Base-by-base conservation (phyloP, 2,797 vertebrate genomes). In the Naso thynnoides region DNA sequence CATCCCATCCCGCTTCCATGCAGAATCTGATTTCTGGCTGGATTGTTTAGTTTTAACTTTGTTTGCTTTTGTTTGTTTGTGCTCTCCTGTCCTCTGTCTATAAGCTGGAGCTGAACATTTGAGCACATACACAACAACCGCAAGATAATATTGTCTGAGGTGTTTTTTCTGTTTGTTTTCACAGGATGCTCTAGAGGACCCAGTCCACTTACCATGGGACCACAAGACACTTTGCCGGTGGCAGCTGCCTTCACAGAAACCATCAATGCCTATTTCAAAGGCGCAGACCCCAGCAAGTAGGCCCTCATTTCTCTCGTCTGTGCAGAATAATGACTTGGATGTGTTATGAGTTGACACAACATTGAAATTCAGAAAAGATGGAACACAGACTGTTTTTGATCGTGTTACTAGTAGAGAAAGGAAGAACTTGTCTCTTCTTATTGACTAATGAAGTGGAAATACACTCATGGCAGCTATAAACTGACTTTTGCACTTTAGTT, bases 171-270 rank as follows among this genome's bases (percentile, higher is more conserved):
- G 26, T 79, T n/a, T 78, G 29, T 79, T 81, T 60, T 45, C 23
- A 58, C 48, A 99, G 98, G 96, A 61, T 98, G 97, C 5, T 99
- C 98, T 5, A 92, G 98, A 90, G 98, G 98, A 14, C 98, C 98
- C 77, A 99, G 97, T 81, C 98, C 98, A 6, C 95, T 99, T 38
- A 99, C 98, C 78, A 98, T 99, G 97, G 98, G 98, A 61, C 96
- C 97, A 23, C 98, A 99, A 92, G 98, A 99, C 87, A 99, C 97
- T 27, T 95, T 99, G 31, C 98, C 98, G 0, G 98, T 99, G 44
- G 98, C 98, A 2, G 98, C 97, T n/a, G 98, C 98, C 81, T 99
- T 99, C 93, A 99, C 98, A 2, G 98, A 99, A 87, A 99, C 98
- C 0, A 97, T 99, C 91, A 99, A 98, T 24, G 96, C 98, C 9